Conservation (phyloP, 2,888 invertebrate species). For the Cataglyphis rosenhaueri region DNA sequence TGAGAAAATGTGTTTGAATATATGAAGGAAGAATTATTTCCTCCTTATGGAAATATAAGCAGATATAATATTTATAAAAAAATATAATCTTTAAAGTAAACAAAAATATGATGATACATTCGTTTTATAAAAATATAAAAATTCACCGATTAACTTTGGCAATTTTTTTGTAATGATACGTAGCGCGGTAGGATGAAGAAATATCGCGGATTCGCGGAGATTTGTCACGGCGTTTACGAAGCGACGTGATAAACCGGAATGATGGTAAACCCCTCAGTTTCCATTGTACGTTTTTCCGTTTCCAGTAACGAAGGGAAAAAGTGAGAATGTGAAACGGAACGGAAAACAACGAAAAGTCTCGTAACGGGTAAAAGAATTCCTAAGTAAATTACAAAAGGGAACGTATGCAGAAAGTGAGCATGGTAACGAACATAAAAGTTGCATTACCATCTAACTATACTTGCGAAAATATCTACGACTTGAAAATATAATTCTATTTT, state of each 20-base stretch:
- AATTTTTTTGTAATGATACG: slow-evolving; percentile 49
- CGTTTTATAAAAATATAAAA: neutral
- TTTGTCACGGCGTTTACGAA: slow-evolving; percentile 60
- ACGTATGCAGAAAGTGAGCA: slow-evolving; percentile 5
- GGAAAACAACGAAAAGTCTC: slow-evolving; percentile 39
- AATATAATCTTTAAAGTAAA: neutral
- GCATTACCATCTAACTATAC: slow-evolving; percentile 19
- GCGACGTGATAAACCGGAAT: slow-evolving; percentile 56
- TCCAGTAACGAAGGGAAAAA: slow-evolving; percentile 41
- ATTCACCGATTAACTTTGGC: slow-evolving; percentile 28
- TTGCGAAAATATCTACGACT: slow-evolving; percentile 22
- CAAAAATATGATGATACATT: neutral
- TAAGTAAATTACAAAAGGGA: slow-evolving; percentile 46
- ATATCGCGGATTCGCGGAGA: slow-evolving; percentile 45
- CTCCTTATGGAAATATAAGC: neutral
- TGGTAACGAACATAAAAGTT: slow-evolving; percentile 32
- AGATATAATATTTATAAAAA: slow-evolving; percentile 3
- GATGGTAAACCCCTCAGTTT: slow-evolving; percentile 36
- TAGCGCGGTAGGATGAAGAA: slow-evolving; percentile 9
- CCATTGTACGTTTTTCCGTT: slow-evolving; percentile 49
- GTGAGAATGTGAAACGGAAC: slow-evolving; percentile 48
- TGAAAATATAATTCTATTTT: slow-evolving; percentile 26
- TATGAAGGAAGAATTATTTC: slow-evolving; percentile 46
- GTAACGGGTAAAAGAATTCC: slow-evolving; percentile 44
- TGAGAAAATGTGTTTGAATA: neutral